Percentiles rank a stretch among this genome's conserved stretches.
Conservation (phyloP, 30 jellyfish, hydroid and myxozoan species). For the Catostylus mosaicus region DNA sequence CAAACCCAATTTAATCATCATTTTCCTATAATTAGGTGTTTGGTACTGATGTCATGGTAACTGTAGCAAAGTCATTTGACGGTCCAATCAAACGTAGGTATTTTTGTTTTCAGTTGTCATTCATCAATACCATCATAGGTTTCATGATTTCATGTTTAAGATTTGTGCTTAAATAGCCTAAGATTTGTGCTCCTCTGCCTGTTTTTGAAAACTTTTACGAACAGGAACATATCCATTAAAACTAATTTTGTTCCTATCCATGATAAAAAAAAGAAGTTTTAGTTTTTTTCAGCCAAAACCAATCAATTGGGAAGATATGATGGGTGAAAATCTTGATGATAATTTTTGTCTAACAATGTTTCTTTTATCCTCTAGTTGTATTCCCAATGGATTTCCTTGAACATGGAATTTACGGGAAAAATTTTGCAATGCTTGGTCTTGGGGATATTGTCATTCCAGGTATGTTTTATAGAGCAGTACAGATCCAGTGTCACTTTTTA, state of each 20-base stretch:
- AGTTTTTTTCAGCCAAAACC: no score
- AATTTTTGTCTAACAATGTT: neutral
- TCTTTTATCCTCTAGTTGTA: constrained; percentile 59
- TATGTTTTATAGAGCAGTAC: constrained; percentile 3
- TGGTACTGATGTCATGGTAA: constrained; percentile 97
- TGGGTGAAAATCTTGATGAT: neutral
- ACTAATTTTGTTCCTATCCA: no score
- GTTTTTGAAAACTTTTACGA: no score
- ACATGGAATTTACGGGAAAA: constrained; percentile 86
- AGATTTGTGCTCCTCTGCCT: no score
- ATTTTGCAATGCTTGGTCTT: constrained; percentile 97
- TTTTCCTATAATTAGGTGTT: constrained; percentile 58
- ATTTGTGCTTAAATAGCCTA: no score
- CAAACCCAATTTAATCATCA: neutral
- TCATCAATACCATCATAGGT: no score
- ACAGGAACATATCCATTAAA: no score
- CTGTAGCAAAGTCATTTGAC: constrained; percentile 95
- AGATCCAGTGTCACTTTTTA: no score
- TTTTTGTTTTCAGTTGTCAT: neutral
- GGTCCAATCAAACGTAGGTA: constrained; percentile 91
- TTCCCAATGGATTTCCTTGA: constrained; percentile 98
- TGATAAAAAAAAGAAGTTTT: no score
- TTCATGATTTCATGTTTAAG: no score
- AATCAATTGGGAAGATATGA: no score
- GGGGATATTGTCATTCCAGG: constrained; percentile 99